phyloP scores from a whole-genome alignment of 2,113 vertebrate genomes.

The Cynocephalus volans region DNA sequence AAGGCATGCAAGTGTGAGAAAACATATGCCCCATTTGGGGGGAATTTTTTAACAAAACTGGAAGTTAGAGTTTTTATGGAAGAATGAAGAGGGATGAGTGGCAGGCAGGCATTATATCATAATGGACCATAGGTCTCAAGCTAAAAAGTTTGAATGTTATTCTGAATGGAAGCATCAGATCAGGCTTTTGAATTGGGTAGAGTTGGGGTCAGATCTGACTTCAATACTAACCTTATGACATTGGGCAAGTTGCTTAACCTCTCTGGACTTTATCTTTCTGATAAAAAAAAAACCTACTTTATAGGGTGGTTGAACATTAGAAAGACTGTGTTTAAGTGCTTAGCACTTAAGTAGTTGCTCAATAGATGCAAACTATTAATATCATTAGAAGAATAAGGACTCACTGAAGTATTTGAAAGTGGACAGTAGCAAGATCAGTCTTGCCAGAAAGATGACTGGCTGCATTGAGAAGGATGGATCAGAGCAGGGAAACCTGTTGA shows the following conservation, averaged over 20 bases:
- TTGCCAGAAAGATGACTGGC: neutral
- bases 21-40: neutral
- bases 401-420: conserved; percentile 1
- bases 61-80: conserved; percentile 30
- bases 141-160: conserved; percentile 18
- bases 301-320: conserved; percentile 25
- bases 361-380: neutral
- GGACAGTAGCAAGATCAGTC: neutral
- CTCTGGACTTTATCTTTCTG: conserved; percentile 29
- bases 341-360: neutral
- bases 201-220: neutral
- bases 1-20: neutral
- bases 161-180: conserved; percentile 12
- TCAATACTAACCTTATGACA: neutral
- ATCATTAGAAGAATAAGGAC: neutral
- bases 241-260: neutral
- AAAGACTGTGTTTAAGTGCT: neutral
- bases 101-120: neutral
- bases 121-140: neutral
- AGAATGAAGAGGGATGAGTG: neutral
- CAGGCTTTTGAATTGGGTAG: neutral
- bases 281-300: conserved; percentile 13
- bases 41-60: neutral
- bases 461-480: neutral
- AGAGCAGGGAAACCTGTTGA: conserved; percentile 13